Percentiles rank a stretch among this genome's conserved stretches.
These are phyloP conservation scores for Scleropages formosus DNA, from an alignment of 2,797 vertebrate genomes.

Conservation along the genomic window DNA sequence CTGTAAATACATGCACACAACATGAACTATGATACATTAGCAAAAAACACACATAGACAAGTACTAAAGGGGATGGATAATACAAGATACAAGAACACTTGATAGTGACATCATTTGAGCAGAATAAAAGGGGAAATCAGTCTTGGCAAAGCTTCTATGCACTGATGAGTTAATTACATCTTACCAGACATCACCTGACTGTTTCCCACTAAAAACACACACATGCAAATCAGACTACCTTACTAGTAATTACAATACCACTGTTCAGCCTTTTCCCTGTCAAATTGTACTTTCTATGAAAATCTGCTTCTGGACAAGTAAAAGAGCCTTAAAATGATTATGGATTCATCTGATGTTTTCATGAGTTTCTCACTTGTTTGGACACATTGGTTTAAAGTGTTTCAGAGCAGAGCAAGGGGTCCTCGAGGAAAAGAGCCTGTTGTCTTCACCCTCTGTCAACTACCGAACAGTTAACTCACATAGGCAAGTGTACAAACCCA, in stretches of 20 bases:
- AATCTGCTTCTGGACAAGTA: background rate
- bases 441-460: no score
- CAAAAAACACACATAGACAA: background rate
- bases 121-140: background rate
- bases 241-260: constrained; percentile 15
- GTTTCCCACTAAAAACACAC: background rate
- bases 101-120: background rate
- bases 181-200: background rate
- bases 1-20: background rate
- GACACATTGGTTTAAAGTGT: no score
- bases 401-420: no score
- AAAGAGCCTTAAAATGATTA: background rate
- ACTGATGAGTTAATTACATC: constrained; percentile 20
- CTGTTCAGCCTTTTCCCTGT: background rate
- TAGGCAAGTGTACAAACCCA: no score
- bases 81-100: no score
- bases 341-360: background rate
- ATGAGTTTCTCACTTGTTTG: no score
- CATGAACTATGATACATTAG: background rate
- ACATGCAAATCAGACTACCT: background rate
- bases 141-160: background rate
- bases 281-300: background rate
- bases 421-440: no score
- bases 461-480: no score
- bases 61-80: background rate